Evolutionary conservation across 2,888 invertebrate genomes (phyloP), one percentile per base, ranked within the genome.

Genomic region (Zhuqinia jingwanae): DNA sequence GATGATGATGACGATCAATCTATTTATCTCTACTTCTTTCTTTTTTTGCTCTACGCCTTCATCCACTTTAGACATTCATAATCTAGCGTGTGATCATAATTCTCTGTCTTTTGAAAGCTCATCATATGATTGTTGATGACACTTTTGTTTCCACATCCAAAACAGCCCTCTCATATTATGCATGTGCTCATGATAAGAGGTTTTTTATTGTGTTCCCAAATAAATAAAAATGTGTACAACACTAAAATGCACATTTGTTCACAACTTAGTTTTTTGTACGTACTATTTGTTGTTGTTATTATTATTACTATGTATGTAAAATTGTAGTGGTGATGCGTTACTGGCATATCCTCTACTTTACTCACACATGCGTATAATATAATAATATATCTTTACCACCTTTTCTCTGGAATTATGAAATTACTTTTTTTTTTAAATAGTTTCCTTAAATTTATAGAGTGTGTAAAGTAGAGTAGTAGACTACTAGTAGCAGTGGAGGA

Each of bases 41-140:
- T n/a, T n/a, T n/a, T n/a, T 88, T 88, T 88, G 85, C 78, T 84
- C 68, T 73, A 47, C 70, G 73, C 75, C 76, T 81, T 87, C 88
- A 81, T 85, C 88, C 60, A 82, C 85, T 85, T 85, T 86, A 77
- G 84, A 89, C 89, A 87, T 85, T 89, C 85, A 89, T 88, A 89
- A 89, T 89, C 87, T 87, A 85, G 79, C 82, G 89, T 87, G 87
- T 89, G 89, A 89, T 89, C 87, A 89, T 87, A 88, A 89, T 86
- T 89, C 87, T 89, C 87, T 83, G 75, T 84, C 85, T 87, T 89
- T 86, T 89, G 89, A 89, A 87, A 89, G 89, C 86, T 83, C 79
- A 68, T 86, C 85, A 81, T 86, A 86, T 80, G 85, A 86, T 86
- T 86, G 65, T 68, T n/a, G 80, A 80, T 80, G 85, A 81, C 85